Evolutionary conservation across 64 coral and sea anemone species (phyloP), one percentile per base, ranked within the genome.

Genomic region (Dendronephthya gigantea): DNA sequence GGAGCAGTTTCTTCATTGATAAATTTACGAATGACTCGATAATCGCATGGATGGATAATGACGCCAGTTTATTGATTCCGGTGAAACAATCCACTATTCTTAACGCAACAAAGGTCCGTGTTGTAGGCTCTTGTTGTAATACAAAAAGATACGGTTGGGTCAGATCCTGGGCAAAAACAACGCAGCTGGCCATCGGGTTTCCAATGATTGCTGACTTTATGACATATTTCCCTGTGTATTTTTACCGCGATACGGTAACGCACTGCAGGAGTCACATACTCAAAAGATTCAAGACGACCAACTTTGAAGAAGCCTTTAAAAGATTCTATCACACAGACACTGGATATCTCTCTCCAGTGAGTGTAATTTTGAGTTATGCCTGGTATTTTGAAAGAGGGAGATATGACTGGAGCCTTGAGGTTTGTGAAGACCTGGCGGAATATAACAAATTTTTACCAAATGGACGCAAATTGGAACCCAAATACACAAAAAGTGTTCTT

Each of bases 1-100:
- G 89, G 89, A 90, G 84, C 84, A 90, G 89, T 43, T 90, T 90
- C 39, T 90, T 90, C 52, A 86, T 86, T 2, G 89, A 90, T 81
- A 11, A 51, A 36, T 90, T 81, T 69, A 90, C 89, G 28, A 47
- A 90, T 75, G 89, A 86, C 84, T 16, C n/a, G 7, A 35, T 90
- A 0, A 75, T 90, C 14, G 89, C 84, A 0, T 86, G 84, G 89
- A 86, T 90, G 89, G 89, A 90, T 48, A 79, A 2, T 17, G 89
- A 90, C 69, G 66, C 72, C 38, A 70, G 68, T 35, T 90, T 90
- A 38, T n/a, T 30, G 14, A 40, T 49, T n/a, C 83, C 89, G 0
- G 89, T 90, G 12, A 90, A 83, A 0, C 48, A 25, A 48, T 79
- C 83, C 10, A 58, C 89, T 2, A 86, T 90, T 16, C 86, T 86